A percentile compares a stretch with the other conserved stretches of the same genome.
Conservation (phyloP, 2,888 invertebrate species). For the Eupithecia centaureata region DNA sequence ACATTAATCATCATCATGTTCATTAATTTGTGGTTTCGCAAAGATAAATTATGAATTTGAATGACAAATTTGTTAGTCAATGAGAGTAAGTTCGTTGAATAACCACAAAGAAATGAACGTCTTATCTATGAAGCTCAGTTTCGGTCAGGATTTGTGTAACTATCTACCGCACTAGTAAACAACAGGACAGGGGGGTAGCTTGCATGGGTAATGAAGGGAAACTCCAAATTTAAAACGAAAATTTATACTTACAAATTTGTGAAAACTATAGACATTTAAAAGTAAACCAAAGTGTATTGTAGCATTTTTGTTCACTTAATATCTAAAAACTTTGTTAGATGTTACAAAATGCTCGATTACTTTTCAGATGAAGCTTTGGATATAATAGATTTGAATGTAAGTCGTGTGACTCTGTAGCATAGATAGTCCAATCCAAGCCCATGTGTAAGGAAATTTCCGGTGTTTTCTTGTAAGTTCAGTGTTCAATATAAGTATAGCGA, state of each 20-base stretch:
- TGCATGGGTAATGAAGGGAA: constrained; percentile 53
- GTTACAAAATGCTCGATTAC: constrained; percentile 3
- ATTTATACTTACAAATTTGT: constrained; percentile 41
- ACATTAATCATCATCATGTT: constrained; percentile 59
- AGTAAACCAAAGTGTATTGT: constrained; percentile 37
- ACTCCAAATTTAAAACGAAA: constrained; percentile 50
- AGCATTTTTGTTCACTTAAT: constrained; percentile 33
- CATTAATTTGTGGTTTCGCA: constrained; percentile 66
- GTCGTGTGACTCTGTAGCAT: constrained; percentile 63
- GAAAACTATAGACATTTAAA: constrained; percentile 44
- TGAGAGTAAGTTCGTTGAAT: constrained; percentile 30
- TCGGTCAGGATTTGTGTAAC: constrained; percentile 76
- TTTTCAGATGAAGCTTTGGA: constrained; percentile 33
- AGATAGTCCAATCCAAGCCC: constrained; percentile 47
- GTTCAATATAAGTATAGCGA: constrained; percentile 43
- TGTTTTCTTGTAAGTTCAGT: constrained; percentile 44
- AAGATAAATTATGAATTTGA: constrained; percentile 34
- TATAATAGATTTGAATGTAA: constrained; percentile 52
- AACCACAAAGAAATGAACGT: constrained; percentile 74
- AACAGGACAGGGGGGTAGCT: constrained; percentile 49
- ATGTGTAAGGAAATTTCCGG: constrained; percentile 38
- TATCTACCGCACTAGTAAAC: constrained; percentile 64
- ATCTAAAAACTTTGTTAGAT: constrained; percentile 32
- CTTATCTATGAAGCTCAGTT: constrained; percentile 76
- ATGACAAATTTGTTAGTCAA: constrained; percentile 33